These are phyloP conservation scores for Rhopalosiphum nymphaeae DNA, from an alignment of 2,888 invertebrate genomes.

Conservation along the genomic window DNA sequence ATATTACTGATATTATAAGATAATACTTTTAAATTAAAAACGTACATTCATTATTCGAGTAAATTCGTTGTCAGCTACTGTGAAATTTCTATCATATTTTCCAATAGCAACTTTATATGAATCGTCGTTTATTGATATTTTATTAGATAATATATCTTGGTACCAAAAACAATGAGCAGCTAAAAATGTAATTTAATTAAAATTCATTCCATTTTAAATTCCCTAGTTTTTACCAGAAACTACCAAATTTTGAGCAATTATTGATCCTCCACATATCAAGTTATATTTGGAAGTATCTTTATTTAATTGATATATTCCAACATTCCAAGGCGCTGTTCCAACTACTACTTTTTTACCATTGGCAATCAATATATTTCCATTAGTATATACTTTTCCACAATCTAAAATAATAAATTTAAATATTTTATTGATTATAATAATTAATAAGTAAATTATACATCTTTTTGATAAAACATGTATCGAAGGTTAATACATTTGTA, in stretches of 20 bases:
- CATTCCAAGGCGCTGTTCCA: too few relatives aligned
- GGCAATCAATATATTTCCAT: slow-evolving; percentile 67
- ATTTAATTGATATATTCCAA: too few relatives aligned
- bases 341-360: slow-evolving; percentile 68
- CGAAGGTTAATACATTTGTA: neutral
- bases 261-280: too few relatives aligned
- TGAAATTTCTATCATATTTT: slow-evolving; percentile 32
- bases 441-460: neutral
- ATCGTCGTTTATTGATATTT: neutral
- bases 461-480: too few relatives aligned
- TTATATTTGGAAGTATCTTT: too few relatives aligned
- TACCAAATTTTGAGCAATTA: too few relatives aligned
- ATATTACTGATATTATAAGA: neutral
- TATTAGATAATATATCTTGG: neutral
- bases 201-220: neutral
- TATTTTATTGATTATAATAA: neutral
- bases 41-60: slow-evolving; percentile 39
- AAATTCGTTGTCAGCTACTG: neutral
- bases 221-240: too few relatives aligned
- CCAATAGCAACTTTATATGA: slow-evolving; percentile 4
- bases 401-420: slow-evolving; percentile 67
- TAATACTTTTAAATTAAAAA: neutral
- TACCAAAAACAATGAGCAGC: slow-evolving; percentile 63
- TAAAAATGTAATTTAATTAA: neutral
- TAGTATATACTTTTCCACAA: slow-evolving; percentile 69